phyloP scores from a whole-genome alignment of 2,113 vertebrate species.

The Diglossa brunneiventris region DNA sequence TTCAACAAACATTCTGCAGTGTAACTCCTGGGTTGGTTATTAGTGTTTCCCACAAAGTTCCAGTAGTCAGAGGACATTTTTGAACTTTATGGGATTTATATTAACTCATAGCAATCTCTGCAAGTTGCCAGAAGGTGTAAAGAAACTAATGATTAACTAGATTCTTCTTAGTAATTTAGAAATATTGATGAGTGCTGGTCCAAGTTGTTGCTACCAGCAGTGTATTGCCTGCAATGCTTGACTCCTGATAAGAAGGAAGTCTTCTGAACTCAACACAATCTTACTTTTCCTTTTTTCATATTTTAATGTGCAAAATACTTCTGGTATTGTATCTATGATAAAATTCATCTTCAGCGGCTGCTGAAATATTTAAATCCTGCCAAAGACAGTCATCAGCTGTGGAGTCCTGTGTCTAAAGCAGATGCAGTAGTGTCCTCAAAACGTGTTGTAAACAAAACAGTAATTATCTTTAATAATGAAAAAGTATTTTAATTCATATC shows the following conservation, averaged over 20 bases:
- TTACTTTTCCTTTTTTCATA: neutral
- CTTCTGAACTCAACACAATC: neutral
- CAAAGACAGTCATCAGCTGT: neutral
- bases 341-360: neutral
- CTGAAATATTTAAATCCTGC: neutral
- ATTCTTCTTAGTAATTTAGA: slow-evolving; percentile 38
- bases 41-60: slow-evolving; percentile 41
- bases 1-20: neutral
- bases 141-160: slow-evolving; percentile 50
- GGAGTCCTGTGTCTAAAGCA: neutral
- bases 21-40: neutral
- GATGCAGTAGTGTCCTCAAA: neutral
- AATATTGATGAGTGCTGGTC: neutral
- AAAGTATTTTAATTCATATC: neutral
- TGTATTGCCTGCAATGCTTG: neutral
- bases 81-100: slow-evolving; percentile 49
- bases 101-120: slow-evolving; percentile 42
- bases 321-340: neutral
- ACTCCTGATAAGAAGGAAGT: neutral
- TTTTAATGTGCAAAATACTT: neutral
- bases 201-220: neutral
- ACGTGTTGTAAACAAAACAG: neutral
- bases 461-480: neutral
- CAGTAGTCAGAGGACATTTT: neutral
- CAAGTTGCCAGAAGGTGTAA: slow-evolving; percentile 38